A percentile compares a stretch with the other conserved stretches of the same genome.
phyloP scores from a whole-genome alignment of 2,888 invertebrate genomes.

The Epinotia bilunana region DNA sequence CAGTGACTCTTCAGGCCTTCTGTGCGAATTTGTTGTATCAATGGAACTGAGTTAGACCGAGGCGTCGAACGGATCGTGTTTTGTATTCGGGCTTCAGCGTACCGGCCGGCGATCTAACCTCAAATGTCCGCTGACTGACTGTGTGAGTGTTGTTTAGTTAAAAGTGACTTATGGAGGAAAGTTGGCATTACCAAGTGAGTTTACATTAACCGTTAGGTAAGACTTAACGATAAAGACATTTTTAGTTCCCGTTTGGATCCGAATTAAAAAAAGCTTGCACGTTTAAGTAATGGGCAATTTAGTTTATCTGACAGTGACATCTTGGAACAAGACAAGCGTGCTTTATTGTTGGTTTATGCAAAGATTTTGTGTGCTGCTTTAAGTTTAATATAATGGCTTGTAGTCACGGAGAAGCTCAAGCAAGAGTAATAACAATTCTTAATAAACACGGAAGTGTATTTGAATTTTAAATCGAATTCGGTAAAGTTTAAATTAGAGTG shows the following conservation, averaged over 20 bases:
- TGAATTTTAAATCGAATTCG: neutral
- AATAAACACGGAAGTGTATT: slow-evolving; percentile 13
- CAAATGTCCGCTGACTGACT: slow-evolving; percentile 61
- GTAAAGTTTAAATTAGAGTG: slow-evolving; percentile 2
- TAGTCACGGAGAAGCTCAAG: slow-evolving; percentile 27
- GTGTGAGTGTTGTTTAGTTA: slow-evolving; percentile 77
- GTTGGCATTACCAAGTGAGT: slow-evolving; percentile 71
- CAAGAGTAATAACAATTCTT: slow-evolving; percentile 9
- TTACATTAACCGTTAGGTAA: slow-evolving; percentile 52
- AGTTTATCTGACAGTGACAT: slow-evolving; percentile 69
- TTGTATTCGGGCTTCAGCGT: slow-evolving; percentile 21
- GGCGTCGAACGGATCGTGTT: slow-evolving; percentile 15
- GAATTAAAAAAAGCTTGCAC: slow-evolving; percentile 49
- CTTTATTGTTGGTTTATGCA: slow-evolving; percentile 62
- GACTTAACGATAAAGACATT: slow-evolving; percentile 44
- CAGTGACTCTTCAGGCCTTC: neutral
- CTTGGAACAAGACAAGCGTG: slow-evolving; percentile 60
- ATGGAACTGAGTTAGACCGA: neutral
- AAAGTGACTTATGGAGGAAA: slow-evolving; percentile 62
- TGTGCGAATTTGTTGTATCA: slow-evolving; percentile 1
- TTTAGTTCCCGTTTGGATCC: slow-evolving; percentile 19
- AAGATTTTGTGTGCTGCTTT: slow-evolving; percentile 48
- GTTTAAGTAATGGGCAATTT: slow-evolving; percentile 68
- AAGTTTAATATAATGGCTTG: slow-evolving; percentile 44
- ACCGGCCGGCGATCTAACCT: slow-evolving; percentile 68